These are phyloP conservation scores for Cataglyphis rosenhaueri DNA, from an alignment of 2,888 invertebrate species.

Conservation along the genomic window DNA sequence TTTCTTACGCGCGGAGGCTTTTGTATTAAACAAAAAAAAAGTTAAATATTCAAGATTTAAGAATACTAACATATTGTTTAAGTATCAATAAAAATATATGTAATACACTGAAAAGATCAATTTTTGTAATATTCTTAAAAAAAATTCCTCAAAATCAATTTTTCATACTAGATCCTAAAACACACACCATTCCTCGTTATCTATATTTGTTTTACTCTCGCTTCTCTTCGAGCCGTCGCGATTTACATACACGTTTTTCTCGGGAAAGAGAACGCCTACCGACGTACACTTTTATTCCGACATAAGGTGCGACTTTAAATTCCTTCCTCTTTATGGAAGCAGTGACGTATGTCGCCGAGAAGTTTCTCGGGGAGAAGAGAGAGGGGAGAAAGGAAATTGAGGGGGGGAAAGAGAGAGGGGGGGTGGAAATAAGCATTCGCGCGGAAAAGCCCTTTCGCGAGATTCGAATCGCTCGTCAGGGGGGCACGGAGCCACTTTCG, in stretches of 20 bases:
- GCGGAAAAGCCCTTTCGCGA: slow-evolving; percentile 48
- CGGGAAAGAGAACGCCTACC: neutral
- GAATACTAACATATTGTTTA: too few species aligned
- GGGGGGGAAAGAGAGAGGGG: neutral
- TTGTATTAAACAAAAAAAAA: too few species aligned
- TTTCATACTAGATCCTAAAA: neutral
- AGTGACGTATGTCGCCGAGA: slow-evolving; percentile 48
- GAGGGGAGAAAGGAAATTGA: neutral
- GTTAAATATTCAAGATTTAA: too few species aligned
- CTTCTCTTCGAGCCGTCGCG: neutral
- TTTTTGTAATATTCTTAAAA: too few species aligned
- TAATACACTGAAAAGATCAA: too few species aligned
- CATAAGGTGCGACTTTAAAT: slow-evolving; percentile 42
- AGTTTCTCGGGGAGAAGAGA: slow-evolving; percentile 13
- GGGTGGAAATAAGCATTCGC: slow-evolving; percentile 39
- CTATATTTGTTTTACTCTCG: slow-evolving; percentile 16
- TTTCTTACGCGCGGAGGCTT: too few species aligned
- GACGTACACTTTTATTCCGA: slow-evolving; percentile 30
- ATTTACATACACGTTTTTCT: slow-evolving; percentile 31
- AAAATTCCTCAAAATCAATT: too few species aligned
- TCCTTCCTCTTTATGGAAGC: slow-evolving; percentile 49
- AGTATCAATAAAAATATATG: too few species aligned
- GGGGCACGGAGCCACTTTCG: slow-evolving; percentile 41
- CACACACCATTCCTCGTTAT: slow-evolving; percentile 5
- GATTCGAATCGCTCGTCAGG: slow-evolving; percentile 43